Conservation (phyloP, 1,140 invertebrate species). For the Drosophila elegans region DNA sequence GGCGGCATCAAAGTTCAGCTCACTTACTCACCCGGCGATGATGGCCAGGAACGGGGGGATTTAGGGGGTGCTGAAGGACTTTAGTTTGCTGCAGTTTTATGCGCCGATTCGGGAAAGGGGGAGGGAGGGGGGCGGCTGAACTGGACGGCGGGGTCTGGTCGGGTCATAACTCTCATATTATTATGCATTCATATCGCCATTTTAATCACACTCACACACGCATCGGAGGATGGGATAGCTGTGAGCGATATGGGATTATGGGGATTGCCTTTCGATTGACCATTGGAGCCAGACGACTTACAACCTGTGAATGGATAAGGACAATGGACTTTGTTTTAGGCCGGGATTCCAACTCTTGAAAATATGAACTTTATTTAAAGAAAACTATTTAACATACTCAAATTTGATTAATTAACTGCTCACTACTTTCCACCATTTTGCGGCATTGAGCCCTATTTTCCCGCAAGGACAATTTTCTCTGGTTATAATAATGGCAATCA, state of each 20-base stretch:
- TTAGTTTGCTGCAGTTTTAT: slow-evolving; percentile 73
- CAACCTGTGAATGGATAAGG: slow-evolving; percentile 26
- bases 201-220: slow-evolving; percentile 73
- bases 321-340: neutral
- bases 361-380: neutral
- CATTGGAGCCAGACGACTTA: slow-evolving; percentile 12
- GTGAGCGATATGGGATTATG: slow-evolving; percentile 52
- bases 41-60: slow-evolving; percentile 22
- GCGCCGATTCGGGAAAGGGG: slow-evolving; percentile 20
- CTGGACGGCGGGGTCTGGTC: slow-evolving; percentile 29
- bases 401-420: slow-evolving; percentile 20
- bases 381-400: too few relatives aligned
- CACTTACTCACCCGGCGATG: slow-evolving; percentile 78
- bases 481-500: slow-evolving; percentile 43
- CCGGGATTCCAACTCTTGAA: neutral
- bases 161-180: slow-evolving; percentile 75
- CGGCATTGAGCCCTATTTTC: neutral
- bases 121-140: neutral
- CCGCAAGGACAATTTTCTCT: slow-evolving; percentile 1
- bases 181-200: slow-evolving; percentile 81
- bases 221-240: slow-evolving; percentile 19
- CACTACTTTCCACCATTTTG: too few relatives aligned
- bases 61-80: slow-evolving; percentile 49
- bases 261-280: slow-evolving; percentile 48
- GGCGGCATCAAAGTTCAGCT: slow-evolving; percentile 82